Evolutionary conservation across 2,113 vertebrate species (phyloP).

Genomic region (Noturus placidus): DNA sequence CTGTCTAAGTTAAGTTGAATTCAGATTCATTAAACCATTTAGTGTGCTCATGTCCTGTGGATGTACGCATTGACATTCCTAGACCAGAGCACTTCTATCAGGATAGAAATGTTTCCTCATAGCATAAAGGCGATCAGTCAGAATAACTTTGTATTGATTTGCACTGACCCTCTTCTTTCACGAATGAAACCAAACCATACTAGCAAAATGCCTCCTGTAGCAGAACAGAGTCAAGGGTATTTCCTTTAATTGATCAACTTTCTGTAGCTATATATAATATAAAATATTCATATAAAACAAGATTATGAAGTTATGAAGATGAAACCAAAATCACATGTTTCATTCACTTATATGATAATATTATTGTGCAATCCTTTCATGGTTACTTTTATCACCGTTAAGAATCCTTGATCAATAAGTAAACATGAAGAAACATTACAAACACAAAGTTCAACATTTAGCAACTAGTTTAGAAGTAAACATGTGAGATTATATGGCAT

Average conservation of each 20-base stretch:
- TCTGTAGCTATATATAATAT: neutral
- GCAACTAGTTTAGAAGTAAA: neutral
- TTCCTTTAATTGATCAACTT: neutral
- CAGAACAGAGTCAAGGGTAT: neutral
- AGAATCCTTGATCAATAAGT: neutral
- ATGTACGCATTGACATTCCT: neutral
- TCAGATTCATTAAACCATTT: neutral
- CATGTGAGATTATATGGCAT: neutral
- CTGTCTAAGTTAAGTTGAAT: neutral
- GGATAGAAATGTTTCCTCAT: neutral
- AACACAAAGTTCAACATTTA: neutral
- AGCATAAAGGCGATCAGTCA: neutral
- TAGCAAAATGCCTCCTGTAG: neutral
- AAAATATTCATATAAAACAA: neutral
- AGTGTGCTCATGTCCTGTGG: neutral
- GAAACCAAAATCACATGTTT: neutral
- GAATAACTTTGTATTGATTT: constrained; percentile 6
- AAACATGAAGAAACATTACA: neutral
- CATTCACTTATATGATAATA: neutral
- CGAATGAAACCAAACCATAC: neutral
- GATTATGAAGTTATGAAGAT: neutral
- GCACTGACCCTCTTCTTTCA: neutral
- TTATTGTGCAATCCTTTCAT: neutral
- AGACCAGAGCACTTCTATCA: neutral
- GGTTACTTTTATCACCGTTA: neutral